A percentile compares a stretch with the other conserved stretches of the same genome.
phyloP scores from a whole-genome alignment of 2,797 vertebrate species.

The Amphiprion clarkii region DNA sequence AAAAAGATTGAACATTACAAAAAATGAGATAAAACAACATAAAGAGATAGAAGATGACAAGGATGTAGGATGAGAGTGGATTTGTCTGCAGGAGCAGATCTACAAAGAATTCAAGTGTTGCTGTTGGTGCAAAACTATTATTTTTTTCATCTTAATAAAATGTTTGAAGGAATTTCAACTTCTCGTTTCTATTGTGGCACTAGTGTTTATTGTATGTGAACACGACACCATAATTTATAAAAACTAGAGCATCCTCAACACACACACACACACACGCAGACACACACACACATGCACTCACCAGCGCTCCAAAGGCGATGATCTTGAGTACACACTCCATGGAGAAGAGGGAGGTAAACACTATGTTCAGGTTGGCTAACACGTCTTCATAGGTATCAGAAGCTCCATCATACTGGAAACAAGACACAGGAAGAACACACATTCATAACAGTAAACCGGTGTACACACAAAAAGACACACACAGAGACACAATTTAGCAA shows the following conservation, averaged over 20 bases:
- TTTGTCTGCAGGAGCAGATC: neutral
- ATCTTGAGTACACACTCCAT: conserved; percentile 97
- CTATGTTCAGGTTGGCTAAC: conserved; percentile 94
- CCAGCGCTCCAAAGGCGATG: conserved; percentile 95
- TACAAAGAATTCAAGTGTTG: neutral
- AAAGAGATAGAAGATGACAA: too few species aligned
- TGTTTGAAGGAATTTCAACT: neutral
- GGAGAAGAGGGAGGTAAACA: conserved; percentile 97
- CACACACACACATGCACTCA: conserved; percentile 77
- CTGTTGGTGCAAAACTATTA: neutral
- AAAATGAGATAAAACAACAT: too few species aligned
- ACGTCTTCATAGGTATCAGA: conserved; percentile 89
- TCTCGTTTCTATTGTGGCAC: too few species aligned
- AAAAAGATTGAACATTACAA: too few species aligned
- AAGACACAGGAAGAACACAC: conserved; percentile 41
- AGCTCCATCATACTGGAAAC: conserved; percentile 85
- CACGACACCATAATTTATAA: too few species aligned
- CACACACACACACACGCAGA: conserved; percentile 7
- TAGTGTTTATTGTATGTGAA: too few species aligned
- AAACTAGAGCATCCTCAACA: too few species aligned
- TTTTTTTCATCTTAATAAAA: neutral
- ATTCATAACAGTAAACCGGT: conserved; percentile 40
- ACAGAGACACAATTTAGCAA: too few species aligned
- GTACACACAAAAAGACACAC: neutral
- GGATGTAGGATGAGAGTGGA: too few species aligned